These are phyloP conservation scores for Trachurus trachurus DNA, from an alignment of 2,797 vertebrate genomes.

Conservation along the genomic window DNA sequence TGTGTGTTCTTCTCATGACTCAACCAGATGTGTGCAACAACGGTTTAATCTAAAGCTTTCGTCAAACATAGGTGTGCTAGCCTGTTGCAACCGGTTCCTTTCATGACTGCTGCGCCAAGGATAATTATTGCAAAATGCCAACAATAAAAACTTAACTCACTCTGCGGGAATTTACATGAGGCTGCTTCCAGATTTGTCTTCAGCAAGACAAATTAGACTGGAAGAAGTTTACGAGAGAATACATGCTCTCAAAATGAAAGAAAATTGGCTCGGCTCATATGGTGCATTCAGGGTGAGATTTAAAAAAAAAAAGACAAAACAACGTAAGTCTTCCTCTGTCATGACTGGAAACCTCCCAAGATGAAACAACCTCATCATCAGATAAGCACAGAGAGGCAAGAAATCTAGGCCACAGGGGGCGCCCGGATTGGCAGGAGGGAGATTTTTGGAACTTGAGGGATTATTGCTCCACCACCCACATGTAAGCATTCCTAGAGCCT, in stretches of 20 bases:
- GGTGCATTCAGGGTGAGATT: slow-evolving; percentile 1
- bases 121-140: slow-evolving; percentile 41
- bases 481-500: slow-evolving; percentile 41
- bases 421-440: slow-evolving; percentile 27
- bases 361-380: slow-evolving; percentile 48
- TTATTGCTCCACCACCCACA: slow-evolving; percentile 57
- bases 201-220: slow-evolving; percentile 1
- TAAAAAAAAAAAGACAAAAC: slow-evolving; percentile 25
- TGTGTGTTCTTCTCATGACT: slow-evolving; percentile 26
- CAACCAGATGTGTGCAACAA: not conserved
- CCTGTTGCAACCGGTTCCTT: slow-evolving; percentile 43
- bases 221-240: not conserved
- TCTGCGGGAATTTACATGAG: slow-evolving; percentile 54
- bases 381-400: slow-evolving; percentile 55
- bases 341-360: slow-evolving; percentile 51
- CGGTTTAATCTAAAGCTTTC: slow-evolving; percentile 24
- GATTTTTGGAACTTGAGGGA: slow-evolving; percentile 40
- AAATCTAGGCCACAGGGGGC: slow-evolving; percentile 33
- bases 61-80: slow-evolving; percentile 64
- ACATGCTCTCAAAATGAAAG: slow-evolving; percentile 2
- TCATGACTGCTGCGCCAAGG: slow-evolving; percentile 17
- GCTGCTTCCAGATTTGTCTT: slow-evolving; percentile 38
- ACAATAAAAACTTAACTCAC: slow-evolving; percentile 62
- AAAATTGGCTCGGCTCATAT: not conserved
- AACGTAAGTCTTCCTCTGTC: slow-evolving; percentile 34